phyloP scores from a whole-genome alignment of 1,140 invertebrate species.

The Danaus melanippus region DNA sequence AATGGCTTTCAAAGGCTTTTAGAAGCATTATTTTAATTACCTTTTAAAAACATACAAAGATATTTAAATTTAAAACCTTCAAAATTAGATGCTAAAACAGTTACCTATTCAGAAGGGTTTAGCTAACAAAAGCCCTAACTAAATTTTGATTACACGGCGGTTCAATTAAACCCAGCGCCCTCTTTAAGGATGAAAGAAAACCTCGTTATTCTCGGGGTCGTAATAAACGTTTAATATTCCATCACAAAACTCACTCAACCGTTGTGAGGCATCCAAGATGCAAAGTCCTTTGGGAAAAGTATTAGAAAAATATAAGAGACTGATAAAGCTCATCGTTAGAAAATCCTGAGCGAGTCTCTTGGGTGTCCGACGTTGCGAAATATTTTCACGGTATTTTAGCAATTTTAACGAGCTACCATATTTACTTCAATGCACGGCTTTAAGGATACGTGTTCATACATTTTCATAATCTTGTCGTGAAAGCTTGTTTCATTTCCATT shows the following conservation, averaged over 20 bases:
- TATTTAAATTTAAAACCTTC: slow-evolving; percentile 19
- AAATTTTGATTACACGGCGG: slow-evolving; percentile 34
- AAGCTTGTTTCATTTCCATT: slow-evolving; percentile 9
- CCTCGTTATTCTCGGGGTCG: slow-evolving; percentile 26
- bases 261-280: slow-evolving; percentile 44
- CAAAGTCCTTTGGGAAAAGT: slow-evolving; percentile 56
- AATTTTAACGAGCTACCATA: slow-evolving; percentile 67
- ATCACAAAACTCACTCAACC: slow-evolving; percentile 43
- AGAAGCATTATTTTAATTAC: too few species aligned
- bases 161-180: slow-evolving; percentile 28
- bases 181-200: slow-evolving; percentile 31
- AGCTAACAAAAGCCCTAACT: slow-evolving; percentile 23
- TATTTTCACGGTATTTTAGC: slow-evolving; percentile 69
- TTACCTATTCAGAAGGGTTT: slow-evolving; percentile 26
- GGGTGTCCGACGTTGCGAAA: slow-evolving; percentile 57
- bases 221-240: slow-evolving; percentile 45
- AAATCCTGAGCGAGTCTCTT: slow-evolving; percentile 41
- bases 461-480: slow-evolving; percentile 16
- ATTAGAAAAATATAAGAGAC: slow-evolving; percentile 66
- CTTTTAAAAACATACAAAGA: slow-evolving; percentile 10
- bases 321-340: slow-evolving; percentile 60
- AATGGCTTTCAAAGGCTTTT: too few species aligned
- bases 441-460: slow-evolving; percentile 34
- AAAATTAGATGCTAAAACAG: slow-evolving; percentile 24
- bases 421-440: slow-evolving; percentile 55